Evolutionary conservation across 1,140 invertebrate species (phyloP).

Genomic region (Orius insidiosus): DNA sequence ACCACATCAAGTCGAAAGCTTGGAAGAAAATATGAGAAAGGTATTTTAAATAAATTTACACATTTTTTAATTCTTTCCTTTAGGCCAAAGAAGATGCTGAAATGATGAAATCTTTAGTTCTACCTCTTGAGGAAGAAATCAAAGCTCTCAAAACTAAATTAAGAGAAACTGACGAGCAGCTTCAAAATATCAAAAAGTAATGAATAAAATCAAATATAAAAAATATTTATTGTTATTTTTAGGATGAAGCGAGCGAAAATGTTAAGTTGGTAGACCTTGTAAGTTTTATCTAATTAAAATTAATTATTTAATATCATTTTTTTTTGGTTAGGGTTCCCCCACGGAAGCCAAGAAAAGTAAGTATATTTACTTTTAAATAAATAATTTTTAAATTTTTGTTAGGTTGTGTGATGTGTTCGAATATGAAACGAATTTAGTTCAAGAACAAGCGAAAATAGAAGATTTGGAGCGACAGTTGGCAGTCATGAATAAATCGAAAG

Average conservation of each 20-base stretch:
- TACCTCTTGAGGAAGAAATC: conserved; percentile 85
- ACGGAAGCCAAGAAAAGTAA: too few relatives aligned
- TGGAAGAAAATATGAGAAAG: conserved; percentile 59
- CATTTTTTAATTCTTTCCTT: conserved; percentile 13
- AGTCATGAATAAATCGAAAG: conserved; percentile 36
- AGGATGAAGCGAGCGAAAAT: neutral
- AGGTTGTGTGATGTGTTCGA: conserved; percentile 51
- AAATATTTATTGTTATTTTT: neutral
- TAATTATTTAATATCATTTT: too few relatives aligned
- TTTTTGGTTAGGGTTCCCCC: too few relatives aligned
- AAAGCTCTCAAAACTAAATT: conserved; percentile 75
- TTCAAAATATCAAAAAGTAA: conserved; percentile 38
- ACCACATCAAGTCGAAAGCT: conserved; percentile 42
- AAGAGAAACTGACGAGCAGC: conserved; percentile 56
- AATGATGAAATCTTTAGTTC: conserved; percentile 68
- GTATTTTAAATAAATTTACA: conserved; percentile 26
- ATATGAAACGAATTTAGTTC: conserved; percentile 52
- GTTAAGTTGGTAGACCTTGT: too few relatives aligned
- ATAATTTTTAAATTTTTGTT: too few relatives aligned
- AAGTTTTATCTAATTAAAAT: too few relatives aligned
- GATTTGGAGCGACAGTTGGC: conserved; percentile 42
- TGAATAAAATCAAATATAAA: too few relatives aligned
- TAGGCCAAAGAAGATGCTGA: conserved; percentile 81
- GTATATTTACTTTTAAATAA: too few relatives aligned
- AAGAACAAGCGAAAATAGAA: conserved; percentile 40